A percentile compares a stretch with the other conserved stretches of the same genome.
These are phyloP conservation scores for Xiphophorus hellerii DNA, from an alignment of 2,113 vertebrate species.

Conservation along the genomic window DNA sequence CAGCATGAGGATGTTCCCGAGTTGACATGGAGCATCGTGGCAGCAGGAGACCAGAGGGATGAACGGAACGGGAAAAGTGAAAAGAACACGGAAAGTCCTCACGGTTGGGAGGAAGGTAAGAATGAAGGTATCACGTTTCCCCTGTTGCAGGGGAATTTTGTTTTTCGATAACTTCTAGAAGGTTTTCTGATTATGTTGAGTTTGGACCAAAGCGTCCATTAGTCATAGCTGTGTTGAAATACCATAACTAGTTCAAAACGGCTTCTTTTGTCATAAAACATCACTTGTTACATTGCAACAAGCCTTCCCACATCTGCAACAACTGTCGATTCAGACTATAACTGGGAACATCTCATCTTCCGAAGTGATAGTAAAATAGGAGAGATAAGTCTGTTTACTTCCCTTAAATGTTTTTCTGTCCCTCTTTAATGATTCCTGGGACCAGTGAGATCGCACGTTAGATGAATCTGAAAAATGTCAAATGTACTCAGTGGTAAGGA, in stretches of 20 bases:
- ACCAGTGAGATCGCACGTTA: constrained; percentile 32
- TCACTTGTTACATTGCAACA: not conserved
- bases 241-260: not conserved
- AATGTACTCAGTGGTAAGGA: constrained; percentile 40
- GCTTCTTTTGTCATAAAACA: not conserved
- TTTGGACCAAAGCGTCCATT: not conserved
- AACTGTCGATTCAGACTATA: constrained; percentile 56
- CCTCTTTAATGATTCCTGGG: constrained; percentile 45
- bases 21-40: constrained; percentile 80
- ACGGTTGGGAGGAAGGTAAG: constrained; percentile 84
- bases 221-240: not conserved
- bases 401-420: constrained; percentile 58
- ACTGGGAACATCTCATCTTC: constrained; percentile 58
- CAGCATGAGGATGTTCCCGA: constrained; percentile 58
- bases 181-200: not conserved
- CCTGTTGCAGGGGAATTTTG: constrained; percentile 52
- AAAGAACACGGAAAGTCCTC: constrained; percentile 69
- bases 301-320: constrained; percentile 36
- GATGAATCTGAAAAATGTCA: constrained; percentile 30
- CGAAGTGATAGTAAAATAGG: constrained; percentile 64
- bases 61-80: constrained; percentile 52
- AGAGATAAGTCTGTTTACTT: constrained; percentile 64
- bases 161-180: constrained; percentile 41
- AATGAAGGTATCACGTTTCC: constrained; percentile 68
- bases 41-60: constrained; percentile 61